A percentile compares a stretch with the other conserved stretches of the same genome.
These are phyloP conservation scores for Enteromius thamalakanensis DNA, from an alignment of 2,797 vertebrate genomes.

Conservation along the genomic window DNA sequence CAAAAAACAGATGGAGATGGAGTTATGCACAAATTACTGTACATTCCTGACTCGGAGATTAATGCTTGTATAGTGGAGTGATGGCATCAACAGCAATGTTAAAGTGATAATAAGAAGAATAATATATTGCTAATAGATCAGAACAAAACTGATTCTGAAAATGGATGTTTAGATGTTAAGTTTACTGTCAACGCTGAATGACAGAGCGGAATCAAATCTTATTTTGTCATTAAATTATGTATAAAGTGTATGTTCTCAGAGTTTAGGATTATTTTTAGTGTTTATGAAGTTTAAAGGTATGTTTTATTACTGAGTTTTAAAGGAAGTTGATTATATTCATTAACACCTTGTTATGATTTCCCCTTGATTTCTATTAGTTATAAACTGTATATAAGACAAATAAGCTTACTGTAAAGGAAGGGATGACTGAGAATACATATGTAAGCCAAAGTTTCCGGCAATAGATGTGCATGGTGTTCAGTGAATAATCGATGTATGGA, in stretches of 20 bases:
- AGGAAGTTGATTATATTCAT: conserved; percentile 14
- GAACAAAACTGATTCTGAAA: background rate
- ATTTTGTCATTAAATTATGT: conserved; percentile 39
- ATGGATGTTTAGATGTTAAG: background rate
- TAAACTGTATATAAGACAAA: conserved; percentile 48
- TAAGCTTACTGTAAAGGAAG: conserved; percentile 2
- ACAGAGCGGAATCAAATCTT: conserved; percentile 20
- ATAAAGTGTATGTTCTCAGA: conserved; percentile 42
- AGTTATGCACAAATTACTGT: conserved; percentile 1
- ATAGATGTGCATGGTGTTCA: conserved; percentile 43
- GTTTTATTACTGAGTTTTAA: conserved; percentile 29
- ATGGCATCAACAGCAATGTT: background rate
- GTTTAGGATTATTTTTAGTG: conserved; percentile 43
- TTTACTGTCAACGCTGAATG: conserved; percentile 3
- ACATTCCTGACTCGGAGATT: conserved; percentile 37
- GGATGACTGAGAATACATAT: conserved; percentile 3
- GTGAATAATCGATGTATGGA: conserved; percentile 11
- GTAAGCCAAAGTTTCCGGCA: conserved; percentile 50
- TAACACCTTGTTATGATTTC: conserved; percentile 50
- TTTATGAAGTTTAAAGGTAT: conserved; percentile 12
- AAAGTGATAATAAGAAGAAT: background rate
- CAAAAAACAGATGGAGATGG: background rate
- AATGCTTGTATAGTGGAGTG: conserved; percentile 3
- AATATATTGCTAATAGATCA: background rate
- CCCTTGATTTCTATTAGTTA: conserved; percentile 23